Evolutionary conservation across 1,140 invertebrate species (phyloP).

Genomic region (Drosophila suzukii): DNA sequence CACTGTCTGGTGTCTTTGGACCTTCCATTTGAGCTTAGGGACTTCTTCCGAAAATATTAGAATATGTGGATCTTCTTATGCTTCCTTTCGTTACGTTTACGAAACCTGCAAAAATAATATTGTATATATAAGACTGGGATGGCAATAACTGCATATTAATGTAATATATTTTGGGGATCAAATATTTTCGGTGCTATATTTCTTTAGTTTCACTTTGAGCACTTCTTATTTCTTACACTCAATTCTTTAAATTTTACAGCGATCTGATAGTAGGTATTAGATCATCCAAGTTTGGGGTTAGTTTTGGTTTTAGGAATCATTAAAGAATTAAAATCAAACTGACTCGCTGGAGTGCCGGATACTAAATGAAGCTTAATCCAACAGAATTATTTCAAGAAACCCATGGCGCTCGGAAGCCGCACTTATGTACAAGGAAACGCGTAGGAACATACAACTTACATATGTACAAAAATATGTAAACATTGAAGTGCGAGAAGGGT

Average conservation of each 20-base stretch:
- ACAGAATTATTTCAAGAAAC: background rate
- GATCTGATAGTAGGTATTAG: no score
- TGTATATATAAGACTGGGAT: no score
- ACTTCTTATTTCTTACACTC: background rate
- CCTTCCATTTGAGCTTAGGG: background rate
- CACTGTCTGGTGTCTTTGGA: background rate
- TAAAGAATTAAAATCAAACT: background rate
- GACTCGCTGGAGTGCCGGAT: background rate
- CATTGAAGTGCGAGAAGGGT: background rate
- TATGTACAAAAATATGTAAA: conserved; percentile 1
- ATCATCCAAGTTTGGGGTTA: background rate
- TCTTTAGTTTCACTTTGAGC: background rate
- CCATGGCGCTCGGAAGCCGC: background rate
- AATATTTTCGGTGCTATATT: no score
- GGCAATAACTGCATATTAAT: no score
- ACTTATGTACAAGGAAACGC: background rate
- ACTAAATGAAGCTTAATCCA: conserved; percentile 2
- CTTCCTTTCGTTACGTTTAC: no score
- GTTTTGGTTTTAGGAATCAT: background rate
- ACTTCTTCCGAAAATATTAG: no score
- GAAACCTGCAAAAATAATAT: no score
- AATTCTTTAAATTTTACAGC: background rate
- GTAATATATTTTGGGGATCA: no score
- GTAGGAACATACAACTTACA: background rate
- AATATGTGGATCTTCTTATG: no score